These are phyloP conservation scores for Phenacoccus solenopsis DNA, from an alignment of 1,140 invertebrate genomes.

Conservation along the genomic window DNA sequence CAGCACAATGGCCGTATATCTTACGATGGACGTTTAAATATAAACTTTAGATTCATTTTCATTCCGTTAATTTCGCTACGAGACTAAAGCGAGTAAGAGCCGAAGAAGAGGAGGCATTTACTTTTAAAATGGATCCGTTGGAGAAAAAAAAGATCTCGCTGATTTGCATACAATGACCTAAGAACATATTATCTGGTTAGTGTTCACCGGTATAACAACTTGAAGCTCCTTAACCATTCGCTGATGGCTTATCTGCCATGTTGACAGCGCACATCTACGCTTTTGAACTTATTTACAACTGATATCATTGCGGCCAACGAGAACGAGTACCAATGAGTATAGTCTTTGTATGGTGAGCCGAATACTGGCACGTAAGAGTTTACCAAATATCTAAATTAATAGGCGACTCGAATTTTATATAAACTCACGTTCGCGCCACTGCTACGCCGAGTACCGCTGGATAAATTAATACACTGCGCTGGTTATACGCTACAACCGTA, in stretches of 20 bases:
- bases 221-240: constrained; percentile 14
- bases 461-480: neutral
- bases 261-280: constrained; percentile 16
- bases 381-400: neutral
- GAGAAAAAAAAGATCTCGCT: neutral
- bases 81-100: neutral
- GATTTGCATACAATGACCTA: constrained; percentile 12
- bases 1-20: constrained; percentile 16
- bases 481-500: neutral
- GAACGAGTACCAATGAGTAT: neutral
- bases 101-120: neutral
- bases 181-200: constrained; percentile 13
- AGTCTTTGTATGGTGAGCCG: too few species aligned
- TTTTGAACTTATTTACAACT: constrained; percentile 13
- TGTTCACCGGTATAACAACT: constrained; percentile 7
- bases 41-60: constrained; percentile 14
- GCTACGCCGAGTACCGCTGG: neutral
- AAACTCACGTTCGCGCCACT: neutral
- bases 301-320: neutral
- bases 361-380: neutral
- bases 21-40: constrained; percentile 12
- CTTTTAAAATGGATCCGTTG: neutral
- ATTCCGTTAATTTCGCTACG: constrained; percentile 5
- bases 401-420: neutral
- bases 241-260: constrained; percentile 17